Percentiles rank a stretch among this genome's conserved stretches.
These are phyloP conservation scores for Gymnorhina tibicen DNA, from an alignment of 2,113 vertebrate species.

Conservation along the genomic window DNA sequence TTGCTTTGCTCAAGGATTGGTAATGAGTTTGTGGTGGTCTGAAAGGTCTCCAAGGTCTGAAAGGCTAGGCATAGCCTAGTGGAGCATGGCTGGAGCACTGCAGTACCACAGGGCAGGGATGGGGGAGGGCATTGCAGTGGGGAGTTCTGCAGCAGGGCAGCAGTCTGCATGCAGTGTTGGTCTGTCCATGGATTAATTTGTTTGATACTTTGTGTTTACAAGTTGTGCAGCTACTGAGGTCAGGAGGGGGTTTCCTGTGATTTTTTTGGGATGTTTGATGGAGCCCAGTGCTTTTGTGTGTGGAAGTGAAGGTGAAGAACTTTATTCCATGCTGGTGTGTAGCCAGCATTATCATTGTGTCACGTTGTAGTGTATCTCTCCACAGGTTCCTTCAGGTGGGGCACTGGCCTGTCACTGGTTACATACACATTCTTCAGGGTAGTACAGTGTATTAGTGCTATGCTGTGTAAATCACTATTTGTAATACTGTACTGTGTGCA, in stretches of 20 bases:
- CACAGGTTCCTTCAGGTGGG: not conserved
- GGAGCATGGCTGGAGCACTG: not conserved
- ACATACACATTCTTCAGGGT: not conserved
- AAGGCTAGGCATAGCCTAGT: not conserved
- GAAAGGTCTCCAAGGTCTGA: not conserved
- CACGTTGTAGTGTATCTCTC: not conserved
- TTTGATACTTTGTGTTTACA: not conserved
- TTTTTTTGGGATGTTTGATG: not conserved
- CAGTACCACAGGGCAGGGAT: fast-evolving
- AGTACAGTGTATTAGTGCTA: not conserved
- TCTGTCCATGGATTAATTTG: not conserved
- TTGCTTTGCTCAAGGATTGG: fast-evolving
- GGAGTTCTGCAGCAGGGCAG: not conserved
- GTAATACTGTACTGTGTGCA: not conserved
- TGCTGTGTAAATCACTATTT: not conserved
- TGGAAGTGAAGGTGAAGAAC: not conserved
- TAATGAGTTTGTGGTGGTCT: not conserved
- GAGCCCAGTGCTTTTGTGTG: not conserved
- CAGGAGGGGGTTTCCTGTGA: not conserved
- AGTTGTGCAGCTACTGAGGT: not conserved
- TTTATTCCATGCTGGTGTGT: not conserved
- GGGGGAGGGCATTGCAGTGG: fast-evolving
- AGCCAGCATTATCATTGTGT: not conserved
- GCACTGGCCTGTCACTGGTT: not conserved
- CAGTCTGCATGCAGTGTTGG: not conserved